Base-by-base conservation (phyloP, 2,797 vertebrate genomes). In the Fundulus diaphanus region DNA sequence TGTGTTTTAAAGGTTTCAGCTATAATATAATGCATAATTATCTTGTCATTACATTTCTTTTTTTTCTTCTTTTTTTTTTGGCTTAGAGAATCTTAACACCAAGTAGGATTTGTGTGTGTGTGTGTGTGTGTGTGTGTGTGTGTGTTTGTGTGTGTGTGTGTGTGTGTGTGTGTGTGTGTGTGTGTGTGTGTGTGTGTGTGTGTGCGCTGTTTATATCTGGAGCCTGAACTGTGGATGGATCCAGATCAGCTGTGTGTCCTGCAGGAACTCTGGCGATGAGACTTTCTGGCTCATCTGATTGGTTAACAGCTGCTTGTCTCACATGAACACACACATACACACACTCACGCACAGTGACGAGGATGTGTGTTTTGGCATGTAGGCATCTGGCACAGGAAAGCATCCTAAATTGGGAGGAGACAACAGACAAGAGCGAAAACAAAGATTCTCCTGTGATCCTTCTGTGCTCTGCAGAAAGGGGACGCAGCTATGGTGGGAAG, bases 171-270 rank as follows among this genome's bases (percentile, higher is more conserved):
- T n/a, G n/a, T n/a, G n/a, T 76, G n/a, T n/a, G n/a, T n/a, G n/a
- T n/a, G n/a, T n/a, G n/a, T n/a, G n/a, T n/a, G n/a, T n/a, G n/a
- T n/a, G n/a, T n/a, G n/a, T n/a, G n/a, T 70, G 70, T 82, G 44
- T 71, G 61, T 66, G 29, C 80, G 79, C 81, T 84, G 77, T 86
- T 87, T 89, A 74, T 82, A 91, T 87, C 81, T 84, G 89, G 77
- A 88, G 72, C 81, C 84, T 84, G 82, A 92, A 88, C 81, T 46
- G 85, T 85, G 84, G 79, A 91, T 90, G 90, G 92, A 91, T 84
- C 77, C 82, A 71, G 85, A 90, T 93, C 90, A 90, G 87, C 87
- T 89, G 82, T 87, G 85, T 87, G 85, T 90, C 85, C 90, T 89
- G 67, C n/a, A 42, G 81, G 81, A 82, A 44, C 52, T 44, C n/a